Evolutionary conservation across 2,113 vertebrate species (phyloP), one percentile per base, ranked within the genome.

Genomic region (Riparia riparia): DNA sequence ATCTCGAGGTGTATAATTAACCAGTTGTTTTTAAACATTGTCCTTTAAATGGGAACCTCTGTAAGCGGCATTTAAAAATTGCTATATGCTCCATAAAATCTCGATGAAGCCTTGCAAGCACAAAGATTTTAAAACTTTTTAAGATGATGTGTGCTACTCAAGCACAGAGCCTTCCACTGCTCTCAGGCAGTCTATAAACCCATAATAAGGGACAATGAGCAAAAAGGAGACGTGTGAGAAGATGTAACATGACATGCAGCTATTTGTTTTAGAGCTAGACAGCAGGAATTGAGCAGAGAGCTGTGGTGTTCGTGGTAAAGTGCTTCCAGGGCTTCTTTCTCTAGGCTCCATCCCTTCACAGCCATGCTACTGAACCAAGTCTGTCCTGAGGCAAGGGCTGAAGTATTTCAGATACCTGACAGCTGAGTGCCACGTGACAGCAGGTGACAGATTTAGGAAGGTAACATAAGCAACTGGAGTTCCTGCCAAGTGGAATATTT

Each of bases 311-410:
- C 19, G 32, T 7, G 6, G 20, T 6, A 29, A 89, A 83, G 37
- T 16, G 6, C 19, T 28, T 51, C 26, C 42, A 39, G 20, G 9
- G 7, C 9, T 83, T 9, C 61, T 44, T 71, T 58, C 28, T 68
- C 42, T 39, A 68, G 51, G 7, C 24, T 61, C 21, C 56, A 61
- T n/a, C 29, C 45, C 24, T 47, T 61, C n/a, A 32, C 25, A 57
- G 60, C 15, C 0, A 0, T 17, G 19, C 18, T 14, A 7, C 2
- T 28, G 45, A 91, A 65, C 28, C 44, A 37, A 60, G 10, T 7
- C n/a, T 21, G 17, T 71, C 42, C 21, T 8, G 3, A 44, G 8
- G 22, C 17, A 73, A 79, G 50, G 14, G 24, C 47, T 78, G 26
- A 26, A 66, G 9, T 4, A 24, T 82, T 82, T 31, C 49, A 45